A percentile compares a stretch with the other conserved stretches of the same genome.
These are phyloP conservation scores for Ursus arctos DNA, from an alignment of 2,113 vertebrate species.

Conservation along the genomic window DNA sequence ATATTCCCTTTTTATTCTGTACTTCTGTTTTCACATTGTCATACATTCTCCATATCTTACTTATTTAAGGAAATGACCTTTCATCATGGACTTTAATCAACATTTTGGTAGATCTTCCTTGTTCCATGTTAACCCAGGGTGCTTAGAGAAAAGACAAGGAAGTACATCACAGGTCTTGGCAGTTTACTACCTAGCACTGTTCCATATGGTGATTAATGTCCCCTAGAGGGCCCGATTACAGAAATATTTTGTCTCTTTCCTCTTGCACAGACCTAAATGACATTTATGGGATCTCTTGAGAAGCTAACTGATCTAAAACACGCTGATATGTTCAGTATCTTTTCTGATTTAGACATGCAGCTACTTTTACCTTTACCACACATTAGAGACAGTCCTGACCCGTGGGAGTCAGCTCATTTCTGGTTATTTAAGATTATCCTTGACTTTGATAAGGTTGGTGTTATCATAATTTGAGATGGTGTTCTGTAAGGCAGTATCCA, in stretches of 20 bases:
- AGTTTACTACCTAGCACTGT: background rate
- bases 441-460: background rate
- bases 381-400: background rate
- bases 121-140: background rate
- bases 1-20: background rate
- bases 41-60: background rate
- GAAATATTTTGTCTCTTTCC: background rate
- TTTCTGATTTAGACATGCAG: background rate
- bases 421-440: background rate
- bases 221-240: background rate
- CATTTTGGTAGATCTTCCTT: background rate
- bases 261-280: slow-evolving; percentile 18
- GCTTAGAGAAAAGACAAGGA: background rate
- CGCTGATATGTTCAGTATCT: background rate
- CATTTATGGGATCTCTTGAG: background rate
- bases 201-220: slow-evolving; percentile 5
- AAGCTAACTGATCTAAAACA: slow-evolving; percentile 51
- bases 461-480: background rate
- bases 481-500: background rate
- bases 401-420: background rate
- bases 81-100: background rate
- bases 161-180: background rate
- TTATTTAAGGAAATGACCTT: slow-evolving; percentile 29
- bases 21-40: background rate
- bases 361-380: slow-evolving; percentile 6